Conservation (phyloP, 2,113 vertebrate species). For the Vidua chalybeata region DNA sequence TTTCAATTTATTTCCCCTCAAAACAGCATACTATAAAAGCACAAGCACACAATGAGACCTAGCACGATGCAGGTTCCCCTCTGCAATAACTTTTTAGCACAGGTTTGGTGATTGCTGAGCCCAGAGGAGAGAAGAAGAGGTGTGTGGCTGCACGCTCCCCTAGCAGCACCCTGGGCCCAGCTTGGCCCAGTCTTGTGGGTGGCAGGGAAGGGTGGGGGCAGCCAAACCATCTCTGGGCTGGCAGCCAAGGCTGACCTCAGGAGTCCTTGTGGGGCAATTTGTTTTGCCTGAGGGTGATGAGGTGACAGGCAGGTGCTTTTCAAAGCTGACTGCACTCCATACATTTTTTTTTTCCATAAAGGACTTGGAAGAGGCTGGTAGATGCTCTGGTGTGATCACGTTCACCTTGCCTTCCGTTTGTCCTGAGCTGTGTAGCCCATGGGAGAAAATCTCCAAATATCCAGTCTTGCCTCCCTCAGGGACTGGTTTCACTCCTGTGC, state of each 20-base stretch:
- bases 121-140: not conserved
- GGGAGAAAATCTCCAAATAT: not conserved
- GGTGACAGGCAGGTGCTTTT: not conserved
- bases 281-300: not conserved
- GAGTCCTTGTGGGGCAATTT: not conserved
- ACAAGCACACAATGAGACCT: not conserved
- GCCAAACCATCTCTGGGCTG: not conserved
- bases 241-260: not conserved
- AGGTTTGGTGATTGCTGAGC: not conserved
- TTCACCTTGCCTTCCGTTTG: not conserved
- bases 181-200: not conserved
- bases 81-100: not conserved
- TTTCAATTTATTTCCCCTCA: not conserved
- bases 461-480: not conserved
- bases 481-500: not conserved
- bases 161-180: not conserved
- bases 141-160: accelerated
- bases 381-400: not conserved
- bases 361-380: not conserved
- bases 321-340: not conserved
- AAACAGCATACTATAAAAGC: not conserved
- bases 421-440: not conserved
- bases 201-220: not conserved
- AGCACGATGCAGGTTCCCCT: not conserved
- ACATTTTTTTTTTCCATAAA: not conserved